Evolutionary conservation across 2,797 vertebrate genomes (phyloP).

Genomic region (Todus mexicanus): DNA sequence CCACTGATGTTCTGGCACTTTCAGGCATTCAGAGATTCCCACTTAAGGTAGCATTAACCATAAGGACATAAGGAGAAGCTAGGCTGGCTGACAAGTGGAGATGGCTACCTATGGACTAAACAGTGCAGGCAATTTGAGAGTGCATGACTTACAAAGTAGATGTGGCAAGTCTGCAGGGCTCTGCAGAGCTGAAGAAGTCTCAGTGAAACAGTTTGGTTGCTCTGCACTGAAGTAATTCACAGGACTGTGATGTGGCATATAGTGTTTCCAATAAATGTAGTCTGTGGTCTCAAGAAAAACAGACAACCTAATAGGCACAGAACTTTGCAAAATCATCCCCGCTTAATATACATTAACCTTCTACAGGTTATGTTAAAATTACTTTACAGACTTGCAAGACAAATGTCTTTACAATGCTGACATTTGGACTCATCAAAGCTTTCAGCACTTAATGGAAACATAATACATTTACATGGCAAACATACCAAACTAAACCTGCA

Average conservation of each 20-base stretch:
- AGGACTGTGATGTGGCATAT: background rate
- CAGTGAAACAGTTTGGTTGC: background rate
- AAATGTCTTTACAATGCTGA: background rate
- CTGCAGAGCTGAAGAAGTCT: background rate
- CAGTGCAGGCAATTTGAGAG: background rate
- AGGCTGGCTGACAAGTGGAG: background rate
- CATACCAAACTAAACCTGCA: background rate
- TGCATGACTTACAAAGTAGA: background rate
- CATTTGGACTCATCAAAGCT: background rate
- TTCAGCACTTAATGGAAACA: background rate
- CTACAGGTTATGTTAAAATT: background rate
- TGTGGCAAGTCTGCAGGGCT: background rate
- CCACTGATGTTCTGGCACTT: background rate
- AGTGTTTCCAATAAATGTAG: background rate
- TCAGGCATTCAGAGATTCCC: background rate
- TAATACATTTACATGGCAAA: background rate
- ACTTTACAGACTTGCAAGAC: background rate
- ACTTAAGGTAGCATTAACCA: background rate
- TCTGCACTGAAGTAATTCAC: background rate
- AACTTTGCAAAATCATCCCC: background rate
- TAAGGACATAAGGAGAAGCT: background rate
- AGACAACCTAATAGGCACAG: background rate
- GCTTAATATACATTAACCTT: constrained; percentile 18
- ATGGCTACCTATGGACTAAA: background rate
- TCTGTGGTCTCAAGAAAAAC: background rate